Conservation (phyloP, 92 coral and sea anemone species). For the Epizoanthus stellaris region DNA sequence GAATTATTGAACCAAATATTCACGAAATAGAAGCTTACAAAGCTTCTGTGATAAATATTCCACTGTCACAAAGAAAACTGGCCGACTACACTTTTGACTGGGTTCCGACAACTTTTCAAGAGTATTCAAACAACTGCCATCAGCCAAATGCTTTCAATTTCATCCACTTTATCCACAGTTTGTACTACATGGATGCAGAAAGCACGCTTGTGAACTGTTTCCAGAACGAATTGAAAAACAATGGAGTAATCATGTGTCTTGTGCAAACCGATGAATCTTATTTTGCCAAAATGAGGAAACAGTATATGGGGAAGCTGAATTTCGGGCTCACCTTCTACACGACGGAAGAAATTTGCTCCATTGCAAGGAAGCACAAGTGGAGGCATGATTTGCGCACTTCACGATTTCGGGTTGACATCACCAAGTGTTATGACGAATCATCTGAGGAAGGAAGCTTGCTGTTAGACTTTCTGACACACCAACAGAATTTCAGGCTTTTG, state of each 20-base stretch:
- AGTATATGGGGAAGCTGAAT: slow-evolving; percentile 44
- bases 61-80: slow-evolving; percentile 48
- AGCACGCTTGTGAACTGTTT: slow-evolving; percentile 49
- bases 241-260: slow-evolving; percentile 63
- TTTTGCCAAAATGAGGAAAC: slow-evolving; percentile 42
- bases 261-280: slow-evolving; percentile 55
- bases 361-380: slow-evolving; percentile 60
- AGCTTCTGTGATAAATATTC: slow-evolving; percentile 33
- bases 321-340: slow-evolving; percentile 37
- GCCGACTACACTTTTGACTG: slow-evolving; percentile 60
- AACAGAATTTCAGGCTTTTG: slow-evolving; percentile 41
- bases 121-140: slow-evolving; percentile 46
- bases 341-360: slow-evolving; percentile 58
- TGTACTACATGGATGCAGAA: slow-evolving; percentile 64
- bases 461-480: slow-evolving; percentile 43
- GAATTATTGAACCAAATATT: slow-evolving; percentile 51
- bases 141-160: slow-evolving; percentile 48
- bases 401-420: slow-evolving; percentile 54
- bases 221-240: slow-evolving; percentile 48
- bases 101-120: slow-evolving; percentile 55
- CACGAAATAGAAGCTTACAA: slow-evolving; percentile 54
- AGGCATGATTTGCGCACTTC: slow-evolving; percentile 54
- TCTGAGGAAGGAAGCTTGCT: slow-evolving; percentile 45
- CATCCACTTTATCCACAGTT: slow-evolving; percentile 58
- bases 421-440: slow-evolving; percentile 52